Evolutionary conservation across 2,797 vertebrate species (phyloP), one percentile per base, ranked within the genome.

Genomic region (Acridotheres tristis): DNA sequence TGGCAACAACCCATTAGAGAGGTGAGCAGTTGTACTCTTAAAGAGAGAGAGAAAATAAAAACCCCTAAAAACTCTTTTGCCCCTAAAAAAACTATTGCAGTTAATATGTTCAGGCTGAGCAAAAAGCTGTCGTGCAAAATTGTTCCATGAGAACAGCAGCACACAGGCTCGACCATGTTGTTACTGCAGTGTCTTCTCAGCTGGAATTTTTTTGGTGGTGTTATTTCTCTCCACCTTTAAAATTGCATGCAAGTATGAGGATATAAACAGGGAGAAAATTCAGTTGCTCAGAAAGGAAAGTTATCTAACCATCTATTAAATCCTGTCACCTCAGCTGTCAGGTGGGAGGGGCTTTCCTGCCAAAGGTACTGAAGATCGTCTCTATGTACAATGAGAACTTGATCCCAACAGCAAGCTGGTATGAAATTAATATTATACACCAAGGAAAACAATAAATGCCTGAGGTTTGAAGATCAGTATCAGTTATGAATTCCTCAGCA

Each of bases 101-200:
- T 59, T 76, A 43, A 36, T 6, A 3, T 38, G 21, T 57, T 74
- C 3, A n/a, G 9, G 19, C 26, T 80, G 50, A 58, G 40, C 34
- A 32, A 38, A 36, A 67, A 29, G 32, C 5, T 74, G 45, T 34
- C 7, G 4, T 30, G 9, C 68, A 8, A 61, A 75, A 51, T 45
- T 65, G 21, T 42, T 90, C 1, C 2, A 5, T 59, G 42, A 59
- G 32, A 77, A 4, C 11, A 73, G 5, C 53, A 38, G 47, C 32
- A 12, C 5, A 1, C 1, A 22, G 51, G 17, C 25, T 79, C 8
- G 43, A 9, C 19, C 36, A 10, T 0, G 0, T 16, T 75, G 42
- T 26, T 69, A 4, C 25, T 54, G 21, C 63, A 14, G 16, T 26
- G 23, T 67, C 53, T 94, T 55, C 34, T 43, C 23, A 69, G 16